These are phyloP conservation scores for Phrynocephalus vlangalii DNA, from an alignment of 2,797 vertebrate species.

Conservation along the genomic window DNA sequence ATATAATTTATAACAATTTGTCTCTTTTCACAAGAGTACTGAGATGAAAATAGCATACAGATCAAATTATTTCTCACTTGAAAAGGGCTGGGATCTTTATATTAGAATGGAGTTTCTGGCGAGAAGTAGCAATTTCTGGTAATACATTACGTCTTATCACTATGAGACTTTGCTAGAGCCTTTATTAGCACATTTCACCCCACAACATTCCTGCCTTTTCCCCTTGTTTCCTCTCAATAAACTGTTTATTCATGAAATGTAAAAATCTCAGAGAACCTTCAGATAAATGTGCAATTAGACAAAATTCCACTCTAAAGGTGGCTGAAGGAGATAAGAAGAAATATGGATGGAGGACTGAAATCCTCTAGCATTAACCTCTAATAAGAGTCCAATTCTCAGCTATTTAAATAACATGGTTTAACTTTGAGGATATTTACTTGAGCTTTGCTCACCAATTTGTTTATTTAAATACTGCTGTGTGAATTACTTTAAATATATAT, in stretches of 20 bases:
- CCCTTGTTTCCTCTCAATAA: slow-evolving; percentile 10
- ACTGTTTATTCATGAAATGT: slow-evolving; percentile 27
- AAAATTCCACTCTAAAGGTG: background rate
- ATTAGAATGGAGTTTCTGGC: slow-evolving; percentile 38
- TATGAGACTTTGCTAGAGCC: slow-evolving; percentile 10
- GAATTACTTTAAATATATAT: background rate
- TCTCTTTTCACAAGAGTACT: slow-evolving; percentile 38
- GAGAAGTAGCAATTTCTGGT: slow-evolving; percentile 50
- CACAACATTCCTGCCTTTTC: background rate
- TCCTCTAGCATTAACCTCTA: background rate
- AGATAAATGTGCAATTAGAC: background rate
- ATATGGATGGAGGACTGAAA: background rate
- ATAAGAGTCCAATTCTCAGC: slow-evolving; percentile 1
- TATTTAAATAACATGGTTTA: background rate
- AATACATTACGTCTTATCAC: slow-evolving; percentile 29
- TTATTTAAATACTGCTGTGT: background rate
- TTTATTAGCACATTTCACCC: background rate
- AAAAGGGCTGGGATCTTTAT: background rate
- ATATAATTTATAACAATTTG: slow-evolving; percentile 49
- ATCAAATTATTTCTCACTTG: slow-evolving; percentile 36
- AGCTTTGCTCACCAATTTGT: background rate
- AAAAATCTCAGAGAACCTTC: slow-evolving; percentile 5
- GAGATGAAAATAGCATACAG: slow-evolving; percentile 34
- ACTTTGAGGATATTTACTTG: background rate
- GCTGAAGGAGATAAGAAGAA: slow-evolving; percentile 6